These are phyloP conservation scores for Lemur catta DNA, from an alignment of 2,797 vertebrate genomes.

Conservation along the genomic window DNA sequence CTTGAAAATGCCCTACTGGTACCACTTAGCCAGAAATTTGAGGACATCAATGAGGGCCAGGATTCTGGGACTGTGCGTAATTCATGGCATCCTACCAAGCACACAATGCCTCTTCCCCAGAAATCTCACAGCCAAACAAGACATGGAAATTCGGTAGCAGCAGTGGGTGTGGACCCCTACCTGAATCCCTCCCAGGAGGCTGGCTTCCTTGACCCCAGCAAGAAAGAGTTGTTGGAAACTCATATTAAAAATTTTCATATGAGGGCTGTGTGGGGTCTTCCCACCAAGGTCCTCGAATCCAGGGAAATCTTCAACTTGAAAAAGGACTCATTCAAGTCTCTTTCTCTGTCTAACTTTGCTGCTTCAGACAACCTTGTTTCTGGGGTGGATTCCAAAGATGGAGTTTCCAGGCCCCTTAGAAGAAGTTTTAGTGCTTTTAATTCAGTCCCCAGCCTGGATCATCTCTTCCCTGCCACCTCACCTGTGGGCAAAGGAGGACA, in stretches of 20 bases:
- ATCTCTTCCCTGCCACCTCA: neutral
- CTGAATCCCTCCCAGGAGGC: neutral
- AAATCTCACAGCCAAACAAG: neutral
- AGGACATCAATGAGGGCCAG: neutral
- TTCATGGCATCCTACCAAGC: neutral
- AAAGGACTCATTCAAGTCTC: too few relatives aligned
- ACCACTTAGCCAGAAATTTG: neutral
- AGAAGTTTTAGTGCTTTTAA: neutral
- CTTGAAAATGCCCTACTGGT: neutral
- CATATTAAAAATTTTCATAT: neutral
- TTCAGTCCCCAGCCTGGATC: neutral
- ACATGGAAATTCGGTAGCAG: too few relatives aligned
- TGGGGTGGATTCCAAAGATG: neutral
- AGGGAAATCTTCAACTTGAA: neutral
- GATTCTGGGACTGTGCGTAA: neutral
- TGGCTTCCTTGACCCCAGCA: neutral
- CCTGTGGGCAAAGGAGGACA: neutral
- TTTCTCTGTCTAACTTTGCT: fast-evolving
- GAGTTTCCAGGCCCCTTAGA: neutral
- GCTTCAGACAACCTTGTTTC: neutral
- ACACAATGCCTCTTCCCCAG: neutral
- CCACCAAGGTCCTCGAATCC: neutral
- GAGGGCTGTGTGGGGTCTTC: neutral
- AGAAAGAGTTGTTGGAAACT: neutral
- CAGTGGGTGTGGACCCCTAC: fast-evolving